phyloP scores from a whole-genome alignment of 2,797 vertebrate species.

The Hydrocynus forskahlii region DNA sequence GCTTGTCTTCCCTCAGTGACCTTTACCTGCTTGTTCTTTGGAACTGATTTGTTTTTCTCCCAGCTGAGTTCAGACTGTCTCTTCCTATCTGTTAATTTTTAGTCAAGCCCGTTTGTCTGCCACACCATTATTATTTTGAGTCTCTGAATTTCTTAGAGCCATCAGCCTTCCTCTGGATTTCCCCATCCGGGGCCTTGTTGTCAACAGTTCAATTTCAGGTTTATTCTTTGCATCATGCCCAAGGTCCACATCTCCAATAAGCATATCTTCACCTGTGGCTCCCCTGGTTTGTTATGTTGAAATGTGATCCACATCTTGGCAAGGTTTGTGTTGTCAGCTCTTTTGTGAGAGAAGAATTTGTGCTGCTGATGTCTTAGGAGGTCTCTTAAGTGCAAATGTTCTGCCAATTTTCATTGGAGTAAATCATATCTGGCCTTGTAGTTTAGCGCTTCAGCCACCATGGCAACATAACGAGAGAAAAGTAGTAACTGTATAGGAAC shows the following conservation, averaged over 20 bases:
- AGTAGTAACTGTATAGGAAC: too few relatives aligned
- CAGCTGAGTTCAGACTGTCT: neutral
- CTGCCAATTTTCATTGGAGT: neutral
- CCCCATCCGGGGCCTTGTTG: neutral
- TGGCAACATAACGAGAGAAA: too few relatives aligned
- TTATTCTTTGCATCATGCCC: neutral
- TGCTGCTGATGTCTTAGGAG: neutral
- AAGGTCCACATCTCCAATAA: neutral
- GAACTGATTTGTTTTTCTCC: neutral
- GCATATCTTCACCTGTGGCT: neutral
- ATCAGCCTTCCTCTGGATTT: neutral
- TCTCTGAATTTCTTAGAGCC: neutral
- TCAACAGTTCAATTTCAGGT: conserved; percentile 10
- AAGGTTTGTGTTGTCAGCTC: neutral
- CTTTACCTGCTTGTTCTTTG: neutral
- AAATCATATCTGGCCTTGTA: too few relatives aligned
- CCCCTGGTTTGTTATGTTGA: neutral
- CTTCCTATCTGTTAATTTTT: neutral
- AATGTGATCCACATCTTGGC: neutral
- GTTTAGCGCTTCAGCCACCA: too few relatives aligned
- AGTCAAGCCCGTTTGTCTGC: neutral
- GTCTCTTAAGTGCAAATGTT: neutral
- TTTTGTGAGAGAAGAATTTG: neutral
- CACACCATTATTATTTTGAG: neutral
- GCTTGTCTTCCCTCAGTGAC: neutral